Evolutionary conservation across 2,797 vertebrate genomes (phyloP).

Genomic region (Enteromius thamalakanensis): DNA sequence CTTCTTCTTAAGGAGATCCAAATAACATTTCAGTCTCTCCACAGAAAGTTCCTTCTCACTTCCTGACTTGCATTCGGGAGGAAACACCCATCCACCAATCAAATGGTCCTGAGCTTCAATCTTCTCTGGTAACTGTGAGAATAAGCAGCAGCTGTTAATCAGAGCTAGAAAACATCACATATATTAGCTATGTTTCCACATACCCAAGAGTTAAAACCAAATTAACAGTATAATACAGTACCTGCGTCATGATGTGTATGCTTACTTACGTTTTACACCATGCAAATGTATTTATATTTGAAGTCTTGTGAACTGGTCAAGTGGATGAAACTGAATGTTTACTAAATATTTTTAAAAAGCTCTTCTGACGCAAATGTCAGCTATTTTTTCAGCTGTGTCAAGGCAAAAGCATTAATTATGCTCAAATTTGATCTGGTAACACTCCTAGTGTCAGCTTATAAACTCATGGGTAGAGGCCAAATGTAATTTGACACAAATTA

Average conservation of each 20-base stretch:
- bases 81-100: conserved; percentile 88
- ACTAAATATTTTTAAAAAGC: not conserved
- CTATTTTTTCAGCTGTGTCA: not conserved
- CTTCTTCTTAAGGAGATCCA: conserved; percentile 85
- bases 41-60: conserved; percentile 72
- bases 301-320: not conserved
- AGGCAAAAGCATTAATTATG: not conserved
- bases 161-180: conserved; percentile 1
- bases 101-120: conserved; percentile 82
- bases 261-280: not conserved
- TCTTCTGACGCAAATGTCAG: not conserved
- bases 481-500: not conserved
- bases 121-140: conserved; percentile 82
- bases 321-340: not conserved
- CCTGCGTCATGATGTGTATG: not conserved
- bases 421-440: not conserved
- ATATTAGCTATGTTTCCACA: not conserved
- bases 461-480: not conserved
- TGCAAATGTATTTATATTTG: not conserved
- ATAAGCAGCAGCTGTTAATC: conserved; percentile 40
- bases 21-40: conserved; percentile 81
- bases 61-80: conserved; percentile 74
- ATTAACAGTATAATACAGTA: not conserved
- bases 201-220: not conserved
- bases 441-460: not conserved